Evolutionary conservation across 92 coral and sea anemone species (phyloP), one percentile per base, ranked within the genome.

Genomic region (Palythoa grandiflora): DNA sequence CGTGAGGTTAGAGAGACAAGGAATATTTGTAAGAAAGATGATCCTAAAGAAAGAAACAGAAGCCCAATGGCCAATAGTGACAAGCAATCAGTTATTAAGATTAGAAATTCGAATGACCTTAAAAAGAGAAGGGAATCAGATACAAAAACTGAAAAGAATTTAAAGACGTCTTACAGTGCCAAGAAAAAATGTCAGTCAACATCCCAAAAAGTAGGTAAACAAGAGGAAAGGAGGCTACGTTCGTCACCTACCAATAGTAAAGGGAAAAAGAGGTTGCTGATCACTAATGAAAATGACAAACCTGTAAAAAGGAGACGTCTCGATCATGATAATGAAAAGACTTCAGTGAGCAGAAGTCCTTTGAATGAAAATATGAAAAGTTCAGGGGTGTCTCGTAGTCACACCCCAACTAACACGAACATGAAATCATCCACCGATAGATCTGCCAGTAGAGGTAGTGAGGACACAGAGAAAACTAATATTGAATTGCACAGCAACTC

Each of bases 251-350:
- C 86, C 15, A 60, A 6, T 12, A 21, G 75, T 13, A 81, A 81
- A 51, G 75, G 86, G 55, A 81, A 68, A 11, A 81, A 81, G 60
- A 66, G 86, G 40, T 65, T 68, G 35, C 14, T 54, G 3, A 51
- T 14, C 4, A 19, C 44, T 19, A 16, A 81, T 48, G 55, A 81
- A 66, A 36, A 63, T 9, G 63, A 66, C 19, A 81, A 68, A 15
- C 75, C 75, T 47, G 38, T 19, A 15, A 81, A 81, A 66, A 81
- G 76, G 47, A 48, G 20, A 68, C 86, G 86, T 47, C 61, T 81
- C 6, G 47, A 44, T 81, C 39, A 52, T 11, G 76, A 21, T 2
- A 71, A 66, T 3, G 52, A 81, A 81, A 81, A 11, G 9, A 19
- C 53, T 38, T 15, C 36, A n/a, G 47, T 21, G 14, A 61, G 40